Conservation (phyloP, 1,140 invertebrate genomes). For the Orchesella cincta region DNA sequence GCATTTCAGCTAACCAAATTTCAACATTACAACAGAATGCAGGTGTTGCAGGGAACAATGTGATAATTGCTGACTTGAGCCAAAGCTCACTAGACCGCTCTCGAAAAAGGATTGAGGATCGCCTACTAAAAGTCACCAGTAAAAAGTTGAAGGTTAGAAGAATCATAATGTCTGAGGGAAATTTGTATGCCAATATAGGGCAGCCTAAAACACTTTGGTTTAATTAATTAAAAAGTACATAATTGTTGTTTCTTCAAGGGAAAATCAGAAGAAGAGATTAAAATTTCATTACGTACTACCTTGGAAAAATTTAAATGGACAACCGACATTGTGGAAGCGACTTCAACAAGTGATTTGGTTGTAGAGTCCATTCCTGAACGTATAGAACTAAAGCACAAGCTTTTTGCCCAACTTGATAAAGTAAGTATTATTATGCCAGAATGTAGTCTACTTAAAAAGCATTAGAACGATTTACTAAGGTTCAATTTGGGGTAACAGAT, state of each 20-base stretch:
- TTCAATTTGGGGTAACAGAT: too few species aligned
- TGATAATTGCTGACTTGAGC: slow-evolving; percentile 60
- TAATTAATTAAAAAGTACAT: too few species aligned
- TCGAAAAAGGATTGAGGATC: slow-evolving; percentile 57
- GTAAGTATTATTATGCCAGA: slow-evolving; percentile 33
- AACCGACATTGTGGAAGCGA: slow-evolving; percentile 55
- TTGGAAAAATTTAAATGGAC: slow-evolving; percentile 54
- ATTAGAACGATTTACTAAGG: too few species aligned
- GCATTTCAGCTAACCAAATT: too few species aligned
- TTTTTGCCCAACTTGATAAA: slow-evolving; percentile 64
- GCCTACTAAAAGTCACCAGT: slow-evolving; percentile 59
- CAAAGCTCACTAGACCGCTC: slow-evolving; percentile 59
- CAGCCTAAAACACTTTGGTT: too few species aligned
- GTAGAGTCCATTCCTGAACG: slow-evolving; percentile 64
- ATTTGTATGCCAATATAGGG: too few species aligned
- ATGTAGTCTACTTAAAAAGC: too few species aligned
- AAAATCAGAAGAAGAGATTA: slow-evolving; percentile 7
- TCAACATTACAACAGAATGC: slow-evolving; percentile 56
- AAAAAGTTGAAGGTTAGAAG: slow-evolving; percentile 58
- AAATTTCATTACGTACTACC: slow-evolving; percentile 53
- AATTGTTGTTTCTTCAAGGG: background rate
- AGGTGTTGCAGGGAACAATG: slow-evolving; percentile 58
- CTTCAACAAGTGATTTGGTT: slow-evolving; percentile 58
- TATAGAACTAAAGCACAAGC: slow-evolving; percentile 59
- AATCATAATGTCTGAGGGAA: background rate